Percentiles rank a stretch among this genome's conserved stretches.
Evolutionary conservation across 2,797 vertebrate genomes (phyloP).

Genomic region (Vireo griseus): DNA sequence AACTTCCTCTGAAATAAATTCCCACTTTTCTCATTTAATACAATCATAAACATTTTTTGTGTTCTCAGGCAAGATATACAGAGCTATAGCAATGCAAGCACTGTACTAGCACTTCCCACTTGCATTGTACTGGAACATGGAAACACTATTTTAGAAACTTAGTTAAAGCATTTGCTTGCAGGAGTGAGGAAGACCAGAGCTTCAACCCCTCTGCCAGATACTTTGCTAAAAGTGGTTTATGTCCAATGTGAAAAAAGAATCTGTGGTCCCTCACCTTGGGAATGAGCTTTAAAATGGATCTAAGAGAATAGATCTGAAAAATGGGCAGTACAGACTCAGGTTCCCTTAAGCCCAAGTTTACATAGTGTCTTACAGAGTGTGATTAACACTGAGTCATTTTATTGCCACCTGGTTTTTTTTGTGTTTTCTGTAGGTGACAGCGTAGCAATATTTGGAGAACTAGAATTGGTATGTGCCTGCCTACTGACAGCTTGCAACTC

Average conservation of each 20-base stretch:
- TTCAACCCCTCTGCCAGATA: background rate
- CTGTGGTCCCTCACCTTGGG: background rate
- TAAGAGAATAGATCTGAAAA: background rate
- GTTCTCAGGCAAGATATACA: background rate
- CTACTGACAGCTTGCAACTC: background rate
- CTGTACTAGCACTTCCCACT: background rate
- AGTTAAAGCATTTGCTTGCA: background rate
- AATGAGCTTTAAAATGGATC: background rate
- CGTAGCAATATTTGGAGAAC: background rate
- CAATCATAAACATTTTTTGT: background rate
- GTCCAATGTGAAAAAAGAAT: background rate
- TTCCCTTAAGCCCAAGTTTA: background rate
- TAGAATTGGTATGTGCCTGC: background rate
- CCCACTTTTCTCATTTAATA: background rate
- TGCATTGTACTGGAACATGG: background rate
- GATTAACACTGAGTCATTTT: background rate
- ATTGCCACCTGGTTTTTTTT: background rate
- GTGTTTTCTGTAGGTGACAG: background rate
- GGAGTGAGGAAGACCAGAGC: background rate
- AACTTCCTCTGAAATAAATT: constrained; percentile 2
- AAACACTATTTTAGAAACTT: background rate
- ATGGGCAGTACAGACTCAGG: background rate
- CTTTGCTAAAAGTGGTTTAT: background rate
- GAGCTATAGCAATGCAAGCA: background rate
- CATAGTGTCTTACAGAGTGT: background rate